phyloP scores from a whole-genome alignment of 2,113 vertebrate genomes.

The Sitta europaea region DNA sequence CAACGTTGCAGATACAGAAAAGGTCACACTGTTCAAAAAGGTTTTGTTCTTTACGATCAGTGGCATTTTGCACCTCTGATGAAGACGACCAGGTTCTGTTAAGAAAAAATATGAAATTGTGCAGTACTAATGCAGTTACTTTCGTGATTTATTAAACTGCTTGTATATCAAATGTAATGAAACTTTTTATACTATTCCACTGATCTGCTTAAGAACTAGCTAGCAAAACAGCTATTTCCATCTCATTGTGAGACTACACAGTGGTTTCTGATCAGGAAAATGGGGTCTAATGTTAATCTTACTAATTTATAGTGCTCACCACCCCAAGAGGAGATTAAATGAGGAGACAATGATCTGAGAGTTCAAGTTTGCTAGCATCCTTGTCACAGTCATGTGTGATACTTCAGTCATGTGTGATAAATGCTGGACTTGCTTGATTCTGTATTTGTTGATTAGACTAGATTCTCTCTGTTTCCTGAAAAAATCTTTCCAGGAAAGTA shows the following conservation, averaged over 20 bases:
- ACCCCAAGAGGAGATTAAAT: neutral
- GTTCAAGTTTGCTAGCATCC: neutral
- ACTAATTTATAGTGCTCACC: neutral
- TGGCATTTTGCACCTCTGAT: too few relatives aligned
- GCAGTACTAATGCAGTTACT: too few relatives aligned
- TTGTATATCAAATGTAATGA: neutral
- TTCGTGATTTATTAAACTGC: neutral
- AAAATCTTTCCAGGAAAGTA: neutral
- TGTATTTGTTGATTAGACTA: neutral
- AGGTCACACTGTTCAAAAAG: too few relatives aligned
- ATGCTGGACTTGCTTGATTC: neutral
- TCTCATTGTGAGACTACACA: neutral
- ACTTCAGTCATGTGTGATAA: neutral
- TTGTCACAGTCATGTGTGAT: neutral
- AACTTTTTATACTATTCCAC: neutral
- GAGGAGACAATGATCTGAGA: neutral
- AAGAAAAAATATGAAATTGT: too few relatives aligned
- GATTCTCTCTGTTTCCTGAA: neutral
- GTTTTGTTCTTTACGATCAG: too few relatives aligned
- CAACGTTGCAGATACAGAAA: too few relatives aligned
- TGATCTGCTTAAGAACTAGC: neutral
- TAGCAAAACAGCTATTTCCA: neutral
- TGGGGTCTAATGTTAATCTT: neutral
- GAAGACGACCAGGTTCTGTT: too few relatives aligned
- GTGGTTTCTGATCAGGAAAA: neutral